Evolutionary conservation across 2,888 invertebrate genomes (phyloP), one percentile per base, ranked within the genome.

Genomic region (Orchesella flavescens): DNA sequence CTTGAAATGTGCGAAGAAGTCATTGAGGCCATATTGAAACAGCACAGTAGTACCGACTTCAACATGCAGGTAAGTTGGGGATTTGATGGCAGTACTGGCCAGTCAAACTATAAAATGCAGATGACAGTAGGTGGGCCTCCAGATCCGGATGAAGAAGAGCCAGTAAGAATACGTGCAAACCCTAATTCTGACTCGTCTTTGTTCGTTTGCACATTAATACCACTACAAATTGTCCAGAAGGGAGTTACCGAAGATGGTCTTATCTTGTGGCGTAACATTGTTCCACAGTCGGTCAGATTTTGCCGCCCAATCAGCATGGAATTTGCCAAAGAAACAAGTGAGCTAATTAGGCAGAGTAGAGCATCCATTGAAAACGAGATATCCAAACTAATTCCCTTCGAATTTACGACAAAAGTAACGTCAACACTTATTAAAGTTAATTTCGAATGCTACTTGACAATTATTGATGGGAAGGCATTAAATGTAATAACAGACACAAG

Each of bases 141-240:
- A 2, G 12, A 10, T 2, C 3, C 12, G n/a, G 49, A n/a, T 2
- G 44, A 44, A 7, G 9, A 44, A 44, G 44, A 12, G 12, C 44
- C 44, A 44, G 44, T n/a, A n/a, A n/a, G n/a, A n/a, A n/a, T n/a
- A n/a, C 34, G 7, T 2, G 2, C 34, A 4, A 7, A 7, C 34
- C 34, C 12, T 43, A 75, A 15, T 3, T n/a, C 43, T 1, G 75
- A 84, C 44, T 53, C 55, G 15, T 15, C 65, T 7, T 34, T 81
- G 12, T 66, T 81, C 49, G 73, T 76, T 2, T 77, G 76, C 0
- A 82, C 84, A 0, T 44, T 84, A 21, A 74, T 84, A n/a, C 84
- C 84, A 0, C 21, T 73, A 1, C 72, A 73, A 13, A 43, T 73
- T 43, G 10, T 59, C 0, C 72, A 73, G 24, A 57, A 10, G 3